Percentiles rank a stretch among this genome's conserved stretches.
Conservation (phyloP, 2,797 vertebrate species). For the Xyrichtys novacula region DNA sequence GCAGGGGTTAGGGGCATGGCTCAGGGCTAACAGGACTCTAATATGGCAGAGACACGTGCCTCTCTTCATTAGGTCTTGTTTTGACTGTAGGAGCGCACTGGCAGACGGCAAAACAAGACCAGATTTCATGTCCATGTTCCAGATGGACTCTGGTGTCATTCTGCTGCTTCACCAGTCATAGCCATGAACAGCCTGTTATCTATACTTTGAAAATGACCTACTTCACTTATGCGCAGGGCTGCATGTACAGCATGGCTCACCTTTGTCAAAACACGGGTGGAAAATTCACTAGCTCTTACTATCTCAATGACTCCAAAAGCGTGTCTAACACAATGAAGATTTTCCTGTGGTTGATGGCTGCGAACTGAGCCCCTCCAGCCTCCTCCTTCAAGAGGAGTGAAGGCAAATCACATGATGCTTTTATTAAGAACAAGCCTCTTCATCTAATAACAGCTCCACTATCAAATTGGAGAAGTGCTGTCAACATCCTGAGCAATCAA, state of each 20-base stretch:
- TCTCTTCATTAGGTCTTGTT: slow-evolving; percentile 54
- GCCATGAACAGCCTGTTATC: slow-evolving; percentile 35
- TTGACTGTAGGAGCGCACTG: slow-evolving; percentile 23
- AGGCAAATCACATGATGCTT: slow-evolving; percentile 66
- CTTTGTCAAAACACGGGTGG: slow-evolving; percentile 19
- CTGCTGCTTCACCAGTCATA: slow-evolving; percentile 7
- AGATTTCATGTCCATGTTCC: slow-evolving; percentile 20
- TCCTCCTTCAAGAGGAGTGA: slow-evolving; percentile 27
- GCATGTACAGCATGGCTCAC: slow-evolving; percentile 3
- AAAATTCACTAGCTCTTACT: slow-evolving; percentile 30
- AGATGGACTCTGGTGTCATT: slow-evolving; percentile 15
- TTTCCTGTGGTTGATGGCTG: background rate
- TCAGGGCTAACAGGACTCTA: slow-evolving; percentile 56
- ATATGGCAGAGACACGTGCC: slow-evolving; percentile 48
- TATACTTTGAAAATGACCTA: slow-evolving; percentile 29
- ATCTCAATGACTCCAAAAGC: slow-evolving; percentile 20
- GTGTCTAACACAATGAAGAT: slow-evolving; percentile 6
- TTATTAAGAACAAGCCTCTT: slow-evolving; percentile 75
- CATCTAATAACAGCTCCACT: slow-evolving; percentile 77
- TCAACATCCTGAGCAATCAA: slow-evolving; percentile 83
- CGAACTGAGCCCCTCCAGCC: slow-evolving; percentile 26
- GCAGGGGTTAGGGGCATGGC: slow-evolving; percentile 42
- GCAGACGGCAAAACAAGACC: slow-evolving; percentile 35
- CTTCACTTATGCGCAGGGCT: slow-evolving; percentile 7
- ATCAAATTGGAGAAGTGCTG: slow-evolving; percentile 83